Conservation (phyloP, 2,888 invertebrate species). For the Melieria crassipennis region DNA sequence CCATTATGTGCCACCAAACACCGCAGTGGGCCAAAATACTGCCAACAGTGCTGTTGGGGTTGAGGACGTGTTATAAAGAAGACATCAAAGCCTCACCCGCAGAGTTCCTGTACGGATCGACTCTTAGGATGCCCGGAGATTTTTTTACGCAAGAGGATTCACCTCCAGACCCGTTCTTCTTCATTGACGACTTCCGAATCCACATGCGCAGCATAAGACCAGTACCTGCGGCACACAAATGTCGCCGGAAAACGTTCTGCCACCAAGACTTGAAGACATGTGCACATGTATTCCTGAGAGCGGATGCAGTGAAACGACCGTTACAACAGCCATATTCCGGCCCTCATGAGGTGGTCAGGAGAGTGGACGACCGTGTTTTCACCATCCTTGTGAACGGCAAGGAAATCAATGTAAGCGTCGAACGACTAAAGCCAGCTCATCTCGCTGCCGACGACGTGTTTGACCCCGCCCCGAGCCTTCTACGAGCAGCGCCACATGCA, state of each 20-base stretch:
- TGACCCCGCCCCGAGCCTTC: too few relatives aligned
- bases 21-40: not conserved
- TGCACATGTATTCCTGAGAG: not conserved
- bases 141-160: not conserved
- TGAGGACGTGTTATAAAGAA: constrained; percentile 9
- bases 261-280: not conserved
- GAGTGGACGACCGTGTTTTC: not conserved
- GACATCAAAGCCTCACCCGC: constrained; percentile 2
- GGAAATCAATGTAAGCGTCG: too few relatives aligned
- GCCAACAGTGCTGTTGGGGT: constrained; percentile 1
- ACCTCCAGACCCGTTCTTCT: not conserved
- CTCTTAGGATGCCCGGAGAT: not conserved
- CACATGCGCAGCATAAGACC: not conserved
- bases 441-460: too few relatives aligned
- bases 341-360: not conserved
- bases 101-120: not conserved
- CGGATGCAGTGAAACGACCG: not conserved
- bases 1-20: not conserved
- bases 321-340: not conserved
- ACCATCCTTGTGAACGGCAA: too few relatives aligned
- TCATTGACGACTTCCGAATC: not conserved
- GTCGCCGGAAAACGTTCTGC: constrained; percentile 14
- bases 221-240: not conserved
- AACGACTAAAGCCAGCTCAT: too few relatives aligned
- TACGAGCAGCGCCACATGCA: too few relatives aligned